Evolutionary conservation across 2,113 vertebrate genomes (phyloP).

Genomic region (Anhinga anhinga): DNA sequence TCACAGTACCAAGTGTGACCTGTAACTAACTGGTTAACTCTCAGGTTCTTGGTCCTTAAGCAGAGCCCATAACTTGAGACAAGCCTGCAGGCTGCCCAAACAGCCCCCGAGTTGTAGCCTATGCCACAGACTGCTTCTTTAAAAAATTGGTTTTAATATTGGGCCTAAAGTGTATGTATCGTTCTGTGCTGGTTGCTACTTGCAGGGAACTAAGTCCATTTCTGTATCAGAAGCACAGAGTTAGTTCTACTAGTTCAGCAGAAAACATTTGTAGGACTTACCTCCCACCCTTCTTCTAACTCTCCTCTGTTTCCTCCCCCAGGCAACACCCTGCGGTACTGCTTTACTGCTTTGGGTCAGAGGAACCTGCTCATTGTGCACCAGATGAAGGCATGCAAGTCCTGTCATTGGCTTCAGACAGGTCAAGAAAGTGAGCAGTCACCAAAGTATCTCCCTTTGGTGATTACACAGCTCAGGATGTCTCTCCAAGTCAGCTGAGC

Average conservation of each 20-base stretch:
- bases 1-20: not conserved
- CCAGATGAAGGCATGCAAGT: not conserved
- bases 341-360: not conserved
- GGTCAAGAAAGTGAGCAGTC: not conserved
- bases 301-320: not conserved
- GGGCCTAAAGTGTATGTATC: not conserved
- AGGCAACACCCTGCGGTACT: fast-evolving
- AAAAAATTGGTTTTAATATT: not conserved
- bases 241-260: not conserved
- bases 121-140: not conserved
- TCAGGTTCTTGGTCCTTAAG: not conserved
- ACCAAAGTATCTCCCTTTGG: not conserved
- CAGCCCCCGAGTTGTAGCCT: not conserved
- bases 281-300: not conserved
- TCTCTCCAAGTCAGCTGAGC: not conserved
- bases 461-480: not conserved
- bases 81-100: not conserved
- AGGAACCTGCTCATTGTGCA: not conserved
- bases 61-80: not conserved
- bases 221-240: not conserved
- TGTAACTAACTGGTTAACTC: not conserved
- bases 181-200: not conserved
- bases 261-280: not conserved
- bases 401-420: not conserved
- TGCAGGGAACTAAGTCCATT: not conserved